Conservation (phyloP, 92 coral and sea anemone species). For the Scolanthus callimorphus region DNA sequence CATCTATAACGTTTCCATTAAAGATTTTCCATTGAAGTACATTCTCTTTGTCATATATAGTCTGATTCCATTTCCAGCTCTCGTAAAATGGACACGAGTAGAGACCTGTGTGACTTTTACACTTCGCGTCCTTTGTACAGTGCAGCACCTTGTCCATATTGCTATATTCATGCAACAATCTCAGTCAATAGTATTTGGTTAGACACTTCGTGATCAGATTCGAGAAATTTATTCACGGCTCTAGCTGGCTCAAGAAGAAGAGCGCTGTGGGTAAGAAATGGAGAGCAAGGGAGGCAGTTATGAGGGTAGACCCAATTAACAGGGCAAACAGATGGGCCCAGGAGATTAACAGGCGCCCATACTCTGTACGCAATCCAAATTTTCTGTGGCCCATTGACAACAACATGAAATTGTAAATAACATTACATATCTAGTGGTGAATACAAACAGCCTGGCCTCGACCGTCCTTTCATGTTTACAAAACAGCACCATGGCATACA, state of each 20-base stretch:
- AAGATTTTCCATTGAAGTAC: neutral
- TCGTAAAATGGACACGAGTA: neutral
- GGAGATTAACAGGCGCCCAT: constrained; percentile 37
- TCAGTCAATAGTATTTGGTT: neutral
- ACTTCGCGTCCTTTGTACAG: neutral
- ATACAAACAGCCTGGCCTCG: constrained; percentile 42
- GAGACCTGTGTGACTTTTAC: neutral
- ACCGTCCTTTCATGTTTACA: constrained; percentile 43
- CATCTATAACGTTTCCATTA: no score
- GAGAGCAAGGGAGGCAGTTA: constrained; percentile 32
- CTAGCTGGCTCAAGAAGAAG: constrained; percentile 23
- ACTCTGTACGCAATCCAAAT: constrained; percentile 53
- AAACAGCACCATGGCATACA: constrained; percentile 29
- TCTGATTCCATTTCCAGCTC: no score
- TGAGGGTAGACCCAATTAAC: constrained; percentile 42
- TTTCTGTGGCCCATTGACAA: constrained; percentile 53
- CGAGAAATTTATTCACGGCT: neutral
- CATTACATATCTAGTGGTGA: constrained; percentile 22
- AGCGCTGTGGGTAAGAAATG: constrained; percentile 30
- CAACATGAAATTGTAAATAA: constrained; percentile 5
- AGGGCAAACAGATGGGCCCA: constrained; percentile 44
- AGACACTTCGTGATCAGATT: neutral
- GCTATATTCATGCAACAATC: neutral
- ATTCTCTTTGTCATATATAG: no score
- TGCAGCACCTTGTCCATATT: neutral